Conservation (phyloP, 2,888 invertebrate genomes). For the Pristionchus exspectatus region DNA sequence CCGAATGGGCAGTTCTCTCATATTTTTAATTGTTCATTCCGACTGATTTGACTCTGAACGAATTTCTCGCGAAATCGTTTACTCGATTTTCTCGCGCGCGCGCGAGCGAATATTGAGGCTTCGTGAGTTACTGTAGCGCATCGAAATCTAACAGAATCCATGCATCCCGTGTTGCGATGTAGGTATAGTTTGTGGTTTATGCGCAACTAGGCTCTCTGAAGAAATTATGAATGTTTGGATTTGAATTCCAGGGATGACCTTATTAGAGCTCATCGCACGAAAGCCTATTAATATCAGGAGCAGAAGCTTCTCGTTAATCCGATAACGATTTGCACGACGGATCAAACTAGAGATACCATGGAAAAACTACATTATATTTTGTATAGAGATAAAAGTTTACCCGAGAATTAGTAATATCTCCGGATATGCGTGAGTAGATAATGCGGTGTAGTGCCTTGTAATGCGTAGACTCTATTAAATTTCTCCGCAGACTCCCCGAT, state of each 20-base stretch:
- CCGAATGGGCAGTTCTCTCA: not conserved
- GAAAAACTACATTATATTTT: too few species aligned
- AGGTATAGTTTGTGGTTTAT: not conserved
- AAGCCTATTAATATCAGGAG: not conserved
- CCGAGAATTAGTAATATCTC: too few species aligned
- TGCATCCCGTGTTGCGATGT: too few species aligned
- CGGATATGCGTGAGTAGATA: too few species aligned
- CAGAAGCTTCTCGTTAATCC: not conserved
- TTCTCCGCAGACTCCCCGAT: too few species aligned
- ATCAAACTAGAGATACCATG: not conserved
- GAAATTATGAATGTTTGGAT: not conserved
- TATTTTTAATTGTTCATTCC: slow-evolving; percentile 15
- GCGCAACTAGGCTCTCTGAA: not conserved
- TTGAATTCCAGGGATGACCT: not conserved
- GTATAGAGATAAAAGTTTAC: too few species aligned
- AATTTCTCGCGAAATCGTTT: not conserved
- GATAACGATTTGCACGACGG: not conserved
- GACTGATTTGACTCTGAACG: not conserved
- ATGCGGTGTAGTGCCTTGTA: too few species aligned
- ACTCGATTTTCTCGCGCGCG: not conserved
- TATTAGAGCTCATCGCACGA: not conserved
- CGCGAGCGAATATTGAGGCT: not conserved
- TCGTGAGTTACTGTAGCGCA: too few species aligned
- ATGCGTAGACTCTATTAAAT: too few species aligned
- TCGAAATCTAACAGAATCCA: too few species aligned